A percentile compares a stretch with the other conserved stretches of the same genome.
phyloP scores from a whole-genome alignment of 2,113 vertebrate genomes.

The Paralichthys olivaceus region DNA sequence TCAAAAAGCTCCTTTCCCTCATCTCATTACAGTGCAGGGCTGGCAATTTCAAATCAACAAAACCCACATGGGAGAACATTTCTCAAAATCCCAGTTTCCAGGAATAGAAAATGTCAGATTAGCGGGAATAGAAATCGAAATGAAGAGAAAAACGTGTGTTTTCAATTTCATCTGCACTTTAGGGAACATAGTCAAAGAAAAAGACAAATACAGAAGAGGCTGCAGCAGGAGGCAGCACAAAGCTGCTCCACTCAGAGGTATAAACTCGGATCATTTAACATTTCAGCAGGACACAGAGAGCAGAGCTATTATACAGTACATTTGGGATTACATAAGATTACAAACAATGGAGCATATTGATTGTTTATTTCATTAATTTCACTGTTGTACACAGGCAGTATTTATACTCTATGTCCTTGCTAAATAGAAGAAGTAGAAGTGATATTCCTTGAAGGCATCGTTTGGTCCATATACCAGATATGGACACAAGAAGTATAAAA shows the following conservation, averaged over 20 bases:
- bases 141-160: constrained; percentile 11
- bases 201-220: neutral
- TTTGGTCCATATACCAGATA: constrained; percentile 11
- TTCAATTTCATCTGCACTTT: constrained; percentile 4
- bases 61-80: constrained; percentile 10
- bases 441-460: constrained; percentile 10
- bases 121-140: constrained; percentile 1
- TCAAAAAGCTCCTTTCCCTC: neutral
- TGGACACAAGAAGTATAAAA: neutral
- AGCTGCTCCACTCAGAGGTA: neutral
- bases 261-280: neutral
- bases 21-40: constrained; percentile 5
- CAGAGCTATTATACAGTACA: neutral
- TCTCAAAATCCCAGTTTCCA: constrained; percentile 19
- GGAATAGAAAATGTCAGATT: constrained; percentile 7
- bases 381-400: neutral
- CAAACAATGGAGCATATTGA: neutral
- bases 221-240: neutral
- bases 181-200: neutral
- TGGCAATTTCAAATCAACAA: constrained; percentile 27
- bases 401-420: neutral
- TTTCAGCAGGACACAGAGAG: neutral
- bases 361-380: constrained; percentile 17
- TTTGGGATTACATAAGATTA: neutral
- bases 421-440: neutral